Percentiles rank a stretch among this genome's conserved stretches.
These are phyloP conservation scores for Orycteropus afer DNA, from an alignment of 2,113 vertebrate species.

Conservation along the genomic window DNA sequence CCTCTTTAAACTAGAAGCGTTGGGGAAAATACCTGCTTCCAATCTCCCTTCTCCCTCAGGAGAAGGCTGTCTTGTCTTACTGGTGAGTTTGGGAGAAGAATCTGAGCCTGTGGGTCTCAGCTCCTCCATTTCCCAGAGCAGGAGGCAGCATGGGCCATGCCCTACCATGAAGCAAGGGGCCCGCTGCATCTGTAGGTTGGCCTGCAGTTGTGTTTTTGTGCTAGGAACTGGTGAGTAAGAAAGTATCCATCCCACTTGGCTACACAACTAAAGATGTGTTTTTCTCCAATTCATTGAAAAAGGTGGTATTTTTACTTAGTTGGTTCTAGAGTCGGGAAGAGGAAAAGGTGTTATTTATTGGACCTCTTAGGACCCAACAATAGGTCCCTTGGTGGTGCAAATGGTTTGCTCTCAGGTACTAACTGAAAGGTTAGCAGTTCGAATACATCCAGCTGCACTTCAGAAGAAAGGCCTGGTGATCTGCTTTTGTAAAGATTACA, in stretches of 20 bases:
- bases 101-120: fast-evolving
- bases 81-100: not conserved
- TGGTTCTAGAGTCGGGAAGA: not conserved
- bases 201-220: not conserved
- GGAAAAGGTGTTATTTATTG: not conserved
- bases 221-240: not conserved
- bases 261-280: not conserved
- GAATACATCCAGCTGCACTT: not conserved
- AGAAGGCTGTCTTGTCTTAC: no score
- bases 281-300: not conserved
- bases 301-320: not conserved
- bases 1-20: fast-evolving
- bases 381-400: not conserved
- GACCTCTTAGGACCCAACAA: no score
- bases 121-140: not conserved
- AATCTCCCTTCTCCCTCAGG: not conserved
- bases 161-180: not conserved
- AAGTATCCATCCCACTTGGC: not conserved
- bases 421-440: not conserved
- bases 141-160: not conserved
- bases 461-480: not conserved
- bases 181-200: not conserved
- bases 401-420: not conserved
- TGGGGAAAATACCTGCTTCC: not conserved
- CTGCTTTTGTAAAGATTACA: not conserved